phyloP scores from a whole-genome alignment of 2,888 invertebrate genomes.

The Chymomyza fuscimana region DNA sequence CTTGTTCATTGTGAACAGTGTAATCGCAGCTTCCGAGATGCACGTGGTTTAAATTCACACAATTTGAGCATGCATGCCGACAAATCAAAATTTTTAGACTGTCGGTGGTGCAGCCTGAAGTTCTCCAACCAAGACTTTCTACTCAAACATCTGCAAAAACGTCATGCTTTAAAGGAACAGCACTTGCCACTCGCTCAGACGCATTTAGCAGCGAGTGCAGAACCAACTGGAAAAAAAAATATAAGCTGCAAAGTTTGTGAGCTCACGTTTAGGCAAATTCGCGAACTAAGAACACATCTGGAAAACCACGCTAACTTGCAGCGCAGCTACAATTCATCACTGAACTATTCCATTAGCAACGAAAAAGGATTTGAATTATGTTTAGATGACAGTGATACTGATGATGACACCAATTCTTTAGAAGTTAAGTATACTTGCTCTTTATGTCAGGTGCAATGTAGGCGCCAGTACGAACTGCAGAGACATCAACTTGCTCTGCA shows the following conservation, averaged over 20 bases:
- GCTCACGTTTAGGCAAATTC: slow-evolving; percentile 24
- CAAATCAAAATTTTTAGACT: slow-evolving; percentile 26
- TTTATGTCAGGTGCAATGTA: slow-evolving; percentile 57
- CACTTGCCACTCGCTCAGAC: slow-evolving; percentile 8
- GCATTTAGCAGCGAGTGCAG: not conserved
- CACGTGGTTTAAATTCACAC: slow-evolving; percentile 1
- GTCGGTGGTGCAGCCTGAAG: slow-evolving; percentile 40
- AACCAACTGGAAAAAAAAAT: slow-evolving; percentile 32
- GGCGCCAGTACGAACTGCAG: slow-evolving; percentile 64
- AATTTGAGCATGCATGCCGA: slow-evolving; percentile 9
- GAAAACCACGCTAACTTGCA: not conserved
- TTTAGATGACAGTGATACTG: slow-evolving; percentile 64
- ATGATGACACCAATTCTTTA: slow-evolving; percentile 20
- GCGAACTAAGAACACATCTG: slow-evolving; percentile 27
- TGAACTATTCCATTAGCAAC: slow-evolving; percentile 53
- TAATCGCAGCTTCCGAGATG: slow-evolving; percentile 8
- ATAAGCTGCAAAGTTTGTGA: slow-evolving; percentile 39
- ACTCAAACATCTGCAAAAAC: slow-evolving; percentile 21
- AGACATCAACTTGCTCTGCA: slow-evolving; percentile 66
- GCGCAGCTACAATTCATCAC: slow-evolving; percentile 18
- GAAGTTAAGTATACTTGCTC: slow-evolving; percentile 51
- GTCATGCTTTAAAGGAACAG: slow-evolving; percentile 12
- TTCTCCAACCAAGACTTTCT: slow-evolving; percentile 43
- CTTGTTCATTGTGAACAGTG: slow-evolving; percentile 2
- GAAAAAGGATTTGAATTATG: slow-evolving; percentile 54